Evolutionary conservation across 2,888 invertebrate species (phyloP), one percentile per base, ranked within the genome.

Genomic region (Apodemia mormo): DNA sequence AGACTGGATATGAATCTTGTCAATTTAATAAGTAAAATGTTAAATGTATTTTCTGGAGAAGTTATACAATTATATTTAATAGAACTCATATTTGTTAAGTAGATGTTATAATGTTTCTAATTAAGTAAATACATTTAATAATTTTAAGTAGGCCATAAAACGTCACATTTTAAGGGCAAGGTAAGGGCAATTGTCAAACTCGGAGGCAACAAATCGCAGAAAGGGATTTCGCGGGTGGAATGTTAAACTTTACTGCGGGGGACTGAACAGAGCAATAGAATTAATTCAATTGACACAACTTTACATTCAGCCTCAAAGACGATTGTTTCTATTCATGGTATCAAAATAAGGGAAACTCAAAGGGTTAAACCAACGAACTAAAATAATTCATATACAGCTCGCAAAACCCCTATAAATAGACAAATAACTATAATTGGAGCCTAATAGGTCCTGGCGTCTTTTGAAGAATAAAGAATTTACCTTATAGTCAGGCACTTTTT

Each of bases 201-300:
- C 71, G 77, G 83, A 82, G 76, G 80, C 78, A 82, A 80, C 80
- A 79, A 84, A 82, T 81, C 80, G 77, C 73, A 79, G 78, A 74
- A 82, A 81, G 81, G 78, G 79, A 75, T 72, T 80, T 81, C 81
- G 78, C 81, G 78, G 82, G 81, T 79, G 81, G 82, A 85, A 87
- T 84, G 85, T 85, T 85, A 84, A 89, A 88, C 84, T 87, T 86
- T 82, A 87, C 85, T 85, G 82, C 83, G 80, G 82, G 79, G 83
- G 81, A 83, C 81, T 82, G 86, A 89, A 89, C 87, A 84, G 81
- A 85, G 88, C 88, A 84, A 90, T 92, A 87, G 87, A 92, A 92
- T 91, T 92, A 92, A 92, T 91, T 91, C 90, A 89, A 92, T 92
- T 85, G 88, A 77, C 82, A 81, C 81, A 87, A 89, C 86, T 90